These are phyloP conservation scores for Neopipo cinnamomea DNA, from an alignment of 2,113 vertebrate genomes.

Conservation along the genomic window DNA sequence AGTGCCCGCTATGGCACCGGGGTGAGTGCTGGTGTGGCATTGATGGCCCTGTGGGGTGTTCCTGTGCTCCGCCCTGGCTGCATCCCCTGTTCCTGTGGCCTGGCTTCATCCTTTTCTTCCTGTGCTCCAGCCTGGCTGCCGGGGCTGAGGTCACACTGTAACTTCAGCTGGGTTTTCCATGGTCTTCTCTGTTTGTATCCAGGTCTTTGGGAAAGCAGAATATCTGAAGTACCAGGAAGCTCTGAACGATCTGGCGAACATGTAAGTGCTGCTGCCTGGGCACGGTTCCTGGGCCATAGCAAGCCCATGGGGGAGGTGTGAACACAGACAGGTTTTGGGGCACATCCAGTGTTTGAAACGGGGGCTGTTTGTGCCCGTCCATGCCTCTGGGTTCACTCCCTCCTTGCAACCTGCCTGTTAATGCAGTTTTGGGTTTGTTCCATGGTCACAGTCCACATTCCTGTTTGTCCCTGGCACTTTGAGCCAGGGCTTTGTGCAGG, in stretches of 20 bases:
- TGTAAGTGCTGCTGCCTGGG: conserved; percentile 76
- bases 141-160: accelerated
- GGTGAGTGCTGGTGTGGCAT: conserved; percentile 61
- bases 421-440: background rate
- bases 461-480: accelerated
- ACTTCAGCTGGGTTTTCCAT: background rate
- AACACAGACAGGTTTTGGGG: background rate
- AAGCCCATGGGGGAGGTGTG: accelerated
- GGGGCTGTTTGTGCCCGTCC: no score
- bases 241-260: conserved; percentile 82
- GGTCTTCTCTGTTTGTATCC: background rate
- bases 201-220: conserved; percentile 86
- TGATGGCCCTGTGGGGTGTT: accelerated
- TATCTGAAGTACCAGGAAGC: conserved; percentile 88
- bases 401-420: background rate
- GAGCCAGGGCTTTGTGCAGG: background rate
- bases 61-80: background rate
- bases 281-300: background rate
- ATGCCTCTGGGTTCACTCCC: background rate
- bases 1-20: conserved; percentile 88
- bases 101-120: background rate
- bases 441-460: accelerated
- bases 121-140: background rate
- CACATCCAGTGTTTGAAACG: background rate
- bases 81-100: background rate